Conservation (phyloP, 2,797 vertebrate species). For the Cynodonichthys magdalenae region DNA sequence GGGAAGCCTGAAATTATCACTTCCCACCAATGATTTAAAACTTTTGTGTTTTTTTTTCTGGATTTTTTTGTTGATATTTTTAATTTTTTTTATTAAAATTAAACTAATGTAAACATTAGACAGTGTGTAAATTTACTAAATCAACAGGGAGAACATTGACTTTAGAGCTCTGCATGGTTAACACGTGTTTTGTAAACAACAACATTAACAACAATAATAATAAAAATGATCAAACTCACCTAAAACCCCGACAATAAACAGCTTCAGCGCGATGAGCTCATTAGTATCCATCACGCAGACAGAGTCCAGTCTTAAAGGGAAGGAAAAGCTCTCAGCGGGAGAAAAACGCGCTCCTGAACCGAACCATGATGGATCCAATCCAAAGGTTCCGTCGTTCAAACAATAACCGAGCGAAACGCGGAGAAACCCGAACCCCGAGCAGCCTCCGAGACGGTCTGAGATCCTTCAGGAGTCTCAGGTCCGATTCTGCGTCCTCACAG, state of each 20-base stretch:
- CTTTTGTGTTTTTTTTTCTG: too few species aligned
- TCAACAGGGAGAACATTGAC: too few species aligned
- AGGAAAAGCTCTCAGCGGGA: constrained; percentile 57
- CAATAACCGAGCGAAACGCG: neutral
- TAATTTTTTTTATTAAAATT: too few species aligned
- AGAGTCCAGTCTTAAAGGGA: constrained; percentile 41
- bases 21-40: too few species aligned
- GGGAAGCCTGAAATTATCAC: too few species aligned
- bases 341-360: constrained; percentile 50
- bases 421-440: constrained; percentile 16
- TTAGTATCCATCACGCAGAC: constrained; percentile 76
- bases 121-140: too few species aligned
- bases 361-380: constrained; percentile 62
- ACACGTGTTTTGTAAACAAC: neutral
- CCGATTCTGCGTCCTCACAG: constrained; percentile 60
- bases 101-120: too few species aligned
- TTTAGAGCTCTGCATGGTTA: neutral
- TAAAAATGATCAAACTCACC: constrained; percentile 55
- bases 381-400: constrained; percentile 11
- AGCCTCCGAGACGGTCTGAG: constrained; percentile 26
- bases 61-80: too few species aligned
- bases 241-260: constrained; percentile 72
- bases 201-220: neutral
- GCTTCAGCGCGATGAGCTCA: constrained; percentile 65
- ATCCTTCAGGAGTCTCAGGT: constrained; percentile 41